A percentile compares a stretch with the other conserved stretches of the same genome.
These are phyloP conservation scores for Hippocampus guttulatus DNA, from an alignment of 2,113 vertebrate genomes.

Conservation along the genomic window DNA sequence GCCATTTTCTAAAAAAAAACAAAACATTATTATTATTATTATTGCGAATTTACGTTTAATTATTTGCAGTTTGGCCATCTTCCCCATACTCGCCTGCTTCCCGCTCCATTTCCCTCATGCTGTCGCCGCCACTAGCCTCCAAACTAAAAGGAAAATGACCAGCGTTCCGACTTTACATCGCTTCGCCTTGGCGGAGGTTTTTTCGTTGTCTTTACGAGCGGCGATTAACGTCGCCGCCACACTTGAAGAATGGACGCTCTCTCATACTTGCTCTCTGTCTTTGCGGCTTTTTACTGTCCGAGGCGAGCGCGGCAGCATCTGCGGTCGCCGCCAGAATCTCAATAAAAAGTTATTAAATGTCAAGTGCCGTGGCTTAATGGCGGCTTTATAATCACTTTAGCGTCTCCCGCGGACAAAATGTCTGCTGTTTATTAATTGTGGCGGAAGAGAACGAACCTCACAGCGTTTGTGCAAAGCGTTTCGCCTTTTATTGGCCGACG, in stretches of 20 bases:
- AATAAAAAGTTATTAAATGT: constrained; percentile 3
- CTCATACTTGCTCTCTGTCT: background rate
- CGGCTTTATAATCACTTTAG: constrained; percentile 3
- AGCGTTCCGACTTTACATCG: background rate
- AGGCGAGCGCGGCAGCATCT: background rate
- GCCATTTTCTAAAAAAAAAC: background rate
- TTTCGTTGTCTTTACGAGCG: background rate
- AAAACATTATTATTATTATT: no score
- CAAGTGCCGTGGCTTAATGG: constrained; percentile 7
- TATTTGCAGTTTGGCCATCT: background rate
- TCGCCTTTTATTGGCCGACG: background rate
- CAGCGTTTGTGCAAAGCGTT: constrained; percentile 2
- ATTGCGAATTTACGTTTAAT: background rate
- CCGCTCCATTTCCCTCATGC: background rate
- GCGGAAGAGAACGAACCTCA: background rate
- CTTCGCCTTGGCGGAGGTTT: background rate
- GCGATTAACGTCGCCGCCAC: background rate
- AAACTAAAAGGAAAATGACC: constrained; percentile 1
- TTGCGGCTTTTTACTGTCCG: constrained; percentile 3
- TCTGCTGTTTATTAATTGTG: constrained; percentile 5
- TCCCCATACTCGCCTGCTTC: background rate
- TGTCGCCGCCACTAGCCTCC: background rate
- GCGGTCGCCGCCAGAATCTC: background rate
- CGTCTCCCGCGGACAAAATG: constrained; percentile 5
- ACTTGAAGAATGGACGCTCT: constrained; percentile 2